phyloP scores from a whole-genome alignment of 1,140 invertebrate genomes.

The Zaprionus taronus region DNA sequence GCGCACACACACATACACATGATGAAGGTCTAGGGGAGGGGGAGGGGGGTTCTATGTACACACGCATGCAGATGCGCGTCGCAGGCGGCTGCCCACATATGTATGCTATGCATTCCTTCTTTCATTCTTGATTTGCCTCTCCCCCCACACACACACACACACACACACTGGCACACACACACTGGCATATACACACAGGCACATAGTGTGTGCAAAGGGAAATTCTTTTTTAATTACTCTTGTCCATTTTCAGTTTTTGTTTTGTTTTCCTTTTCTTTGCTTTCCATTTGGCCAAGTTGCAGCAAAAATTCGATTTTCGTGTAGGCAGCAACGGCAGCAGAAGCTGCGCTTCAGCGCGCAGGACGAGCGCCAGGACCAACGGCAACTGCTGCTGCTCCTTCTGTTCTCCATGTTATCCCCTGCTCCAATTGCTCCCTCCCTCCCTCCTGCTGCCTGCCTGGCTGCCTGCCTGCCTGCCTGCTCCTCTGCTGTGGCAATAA shows the following conservation, averaged over 20 bases:
- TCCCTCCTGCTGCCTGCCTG: background rate
- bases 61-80: slow-evolving; percentile 51
- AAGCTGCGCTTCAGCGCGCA: slow-evolving; percentile 43
- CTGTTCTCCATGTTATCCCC: background rate
- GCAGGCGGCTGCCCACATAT: slow-evolving; percentile 44
- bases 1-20: slow-evolving; percentile 1
- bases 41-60: background rate
- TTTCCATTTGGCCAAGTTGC: slow-evolving; percentile 27
- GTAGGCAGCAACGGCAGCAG: slow-evolving; percentile 33
- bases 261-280: slow-evolving; percentile 2
- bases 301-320: slow-evolving; percentile 53
- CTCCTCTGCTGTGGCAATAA: slow-evolving; percentile 80
- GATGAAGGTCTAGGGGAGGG: background rate
- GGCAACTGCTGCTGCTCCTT: background rate
- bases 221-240: slow-evolving; percentile 75
- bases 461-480: background rate
- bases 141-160: slow-evolving; percentile 24
- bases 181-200: background rate
- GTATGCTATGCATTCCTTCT: slow-evolving; percentile 53
- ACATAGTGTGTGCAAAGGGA: slow-evolving; percentile 31
- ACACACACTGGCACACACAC: slow-evolving; percentile 29
- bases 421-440: background rate
- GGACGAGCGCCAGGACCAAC: slow-evolving; percentile 34
- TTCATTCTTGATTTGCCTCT: slow-evolving; percentile 22
- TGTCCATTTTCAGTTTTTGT: slow-evolving; percentile 26